A percentile compares a stretch with the other conserved stretches of the same genome.
These are phyloP conservation scores for Limnephilus auricula DNA, from an alignment of 2,888 invertebrate genomes.

Conservation along the genomic window DNA sequence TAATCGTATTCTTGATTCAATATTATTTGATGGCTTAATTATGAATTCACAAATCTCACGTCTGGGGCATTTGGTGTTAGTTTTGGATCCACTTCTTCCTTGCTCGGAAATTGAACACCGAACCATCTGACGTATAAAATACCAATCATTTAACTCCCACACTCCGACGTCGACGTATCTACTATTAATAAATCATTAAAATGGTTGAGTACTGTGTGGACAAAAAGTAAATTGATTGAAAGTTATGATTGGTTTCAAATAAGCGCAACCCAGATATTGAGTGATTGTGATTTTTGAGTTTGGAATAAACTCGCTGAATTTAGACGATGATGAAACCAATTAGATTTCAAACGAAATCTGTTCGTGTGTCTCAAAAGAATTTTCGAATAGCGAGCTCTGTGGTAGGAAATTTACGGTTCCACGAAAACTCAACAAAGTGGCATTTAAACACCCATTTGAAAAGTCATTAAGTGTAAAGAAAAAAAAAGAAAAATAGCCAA, in stretches of 20 bases:
- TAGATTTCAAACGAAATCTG: too few species aligned
- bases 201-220: background rate
- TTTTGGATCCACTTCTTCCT: background rate
- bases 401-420: too few species aligned
- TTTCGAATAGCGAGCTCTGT: too few species aligned
- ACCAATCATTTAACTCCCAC: background rate
- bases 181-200: background rate
- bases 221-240: background rate
- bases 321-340: too few species aligned
- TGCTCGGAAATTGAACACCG: background rate
- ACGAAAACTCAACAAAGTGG: too few species aligned
- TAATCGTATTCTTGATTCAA: background rate
- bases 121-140: background rate
- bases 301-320: too few species aligned
- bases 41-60: constrained; percentile 16
- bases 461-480: too few species aligned
- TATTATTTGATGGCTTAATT: constrained; percentile 1
- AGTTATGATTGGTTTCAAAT: background rate
- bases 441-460: too few species aligned
- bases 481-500: too few species aligned
- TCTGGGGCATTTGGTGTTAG: background rate
- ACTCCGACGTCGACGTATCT: background rate
- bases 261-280: too few species aligned
- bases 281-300: too few species aligned
- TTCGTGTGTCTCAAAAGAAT: too few species aligned